A percentile compares a stretch with the other conserved stretches of the same genome.
These are phyloP conservation scores for Salmo trutta DNA, from an alignment of 2,797 vertebrate genomes.

Conservation along the genomic window DNA sequence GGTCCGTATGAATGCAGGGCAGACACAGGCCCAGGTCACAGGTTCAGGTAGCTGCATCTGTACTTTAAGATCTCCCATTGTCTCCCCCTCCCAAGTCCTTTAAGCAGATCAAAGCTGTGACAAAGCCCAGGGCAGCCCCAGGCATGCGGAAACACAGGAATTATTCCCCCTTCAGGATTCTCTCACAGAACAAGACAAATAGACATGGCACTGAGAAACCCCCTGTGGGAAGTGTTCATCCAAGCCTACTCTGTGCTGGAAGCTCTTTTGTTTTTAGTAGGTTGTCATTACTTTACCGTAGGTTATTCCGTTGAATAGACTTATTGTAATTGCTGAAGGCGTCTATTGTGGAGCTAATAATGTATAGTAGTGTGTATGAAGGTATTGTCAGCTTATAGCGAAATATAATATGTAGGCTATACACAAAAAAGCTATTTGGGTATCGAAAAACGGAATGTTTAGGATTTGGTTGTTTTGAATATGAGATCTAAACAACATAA, in stretches of 20 bases:
- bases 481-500: no score
- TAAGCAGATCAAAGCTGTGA: constrained; percentile 76
- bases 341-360: constrained; percentile 35
- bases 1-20: constrained; percentile 65
- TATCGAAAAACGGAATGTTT: no score
- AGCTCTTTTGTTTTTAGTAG: constrained; percentile 54
- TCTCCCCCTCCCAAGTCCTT: constrained; percentile 70
- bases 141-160: constrained; percentile 69
- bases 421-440: not conserved
- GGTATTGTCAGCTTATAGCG: not conserved
- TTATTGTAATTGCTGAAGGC: constrained; percentile 36
- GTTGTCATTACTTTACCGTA: constrained; percentile 53
- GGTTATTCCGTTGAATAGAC: constrained; percentile 55
- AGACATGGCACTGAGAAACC: constrained; percentile 38
- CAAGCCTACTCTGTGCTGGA: constrained; percentile 44
- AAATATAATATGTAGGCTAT: not conserved
- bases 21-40: constrained; percentile 64
- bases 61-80: constrained; percentile 68
- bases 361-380: constrained; percentile 13
- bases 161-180: constrained; percentile 62
- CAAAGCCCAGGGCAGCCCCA: constrained; percentile 75
- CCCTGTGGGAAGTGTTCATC: constrained; percentile 65
- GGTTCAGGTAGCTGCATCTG: constrained; percentile 77
- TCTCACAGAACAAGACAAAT: constrained; percentile 71
- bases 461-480: no score